A percentile compares a stretch with the other conserved stretches of the same genome.
Evolutionary conservation across 2,888 invertebrate species (phyloP).

Genomic region (Junonia oenone): DNA sequence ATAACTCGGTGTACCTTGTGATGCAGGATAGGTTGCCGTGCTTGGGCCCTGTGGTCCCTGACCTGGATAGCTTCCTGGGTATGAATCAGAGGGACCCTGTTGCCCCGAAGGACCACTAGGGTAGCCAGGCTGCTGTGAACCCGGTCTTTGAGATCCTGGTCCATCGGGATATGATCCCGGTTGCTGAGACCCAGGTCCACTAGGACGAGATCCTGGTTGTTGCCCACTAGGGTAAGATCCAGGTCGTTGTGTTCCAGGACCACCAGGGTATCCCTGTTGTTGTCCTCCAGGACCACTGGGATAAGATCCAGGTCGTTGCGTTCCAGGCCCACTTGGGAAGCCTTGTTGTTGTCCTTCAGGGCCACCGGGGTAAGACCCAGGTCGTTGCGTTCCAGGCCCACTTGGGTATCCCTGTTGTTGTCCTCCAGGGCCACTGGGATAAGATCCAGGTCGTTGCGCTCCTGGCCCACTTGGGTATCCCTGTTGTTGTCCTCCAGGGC

Average conservation of each 20-base stretch:
- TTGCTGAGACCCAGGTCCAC: not conserved
- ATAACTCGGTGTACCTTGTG: constrained; percentile 26
- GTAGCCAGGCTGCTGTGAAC: constrained; percentile 26
- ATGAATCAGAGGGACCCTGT: not conserved
- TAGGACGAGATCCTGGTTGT: constrained; percentile 34
- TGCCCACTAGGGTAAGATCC: constrained; percentile 39
- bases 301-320: constrained; percentile 44
- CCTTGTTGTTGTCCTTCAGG: constrained; percentile 18
- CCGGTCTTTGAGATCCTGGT: constrained; percentile 21
- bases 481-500: not conserved
- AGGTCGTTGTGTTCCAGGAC: constrained; percentile 37
- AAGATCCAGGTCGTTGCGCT: constrained; percentile 38
- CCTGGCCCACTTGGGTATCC: constrained; percentile 42
- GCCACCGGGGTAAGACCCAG: constrained; percentile 39
- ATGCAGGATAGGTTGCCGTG: constrained; percentile 23
- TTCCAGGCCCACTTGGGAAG: constrained; percentile 42
- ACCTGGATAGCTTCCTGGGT: not conserved
- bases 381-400: constrained; percentile 41
- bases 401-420: constrained; percentile 37
- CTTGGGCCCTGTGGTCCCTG: constrained; percentile 26
- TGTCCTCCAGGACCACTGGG: constrained; percentile 22
- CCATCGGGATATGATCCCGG: constrained; percentile 25
- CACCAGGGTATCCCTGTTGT: constrained; percentile 30
- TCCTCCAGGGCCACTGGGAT: constrained; percentile 30
- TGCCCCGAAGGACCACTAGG: constrained; percentile 21